Percentiles rank a stretch among this genome's conserved stretches.
These are phyloP conservation scores for Drosophila subobscura DNA, from an alignment of 1,140 invertebrate species.

Conservation along the genomic window DNA sequence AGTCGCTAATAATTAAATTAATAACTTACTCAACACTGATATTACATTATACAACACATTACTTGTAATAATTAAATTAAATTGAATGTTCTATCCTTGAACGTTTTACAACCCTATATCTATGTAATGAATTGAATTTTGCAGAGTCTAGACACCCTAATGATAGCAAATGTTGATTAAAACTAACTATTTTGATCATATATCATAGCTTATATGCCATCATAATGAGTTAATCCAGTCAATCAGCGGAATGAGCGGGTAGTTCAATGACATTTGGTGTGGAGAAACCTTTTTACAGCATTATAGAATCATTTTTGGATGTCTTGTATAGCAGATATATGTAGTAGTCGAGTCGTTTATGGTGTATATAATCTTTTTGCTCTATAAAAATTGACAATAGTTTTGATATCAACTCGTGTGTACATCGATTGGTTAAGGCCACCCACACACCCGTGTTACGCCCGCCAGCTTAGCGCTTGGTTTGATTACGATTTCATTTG, in stretches of 20 bases:
- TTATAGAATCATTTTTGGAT: constrained; percentile 14
- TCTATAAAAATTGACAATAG: constrained; percentile 67
- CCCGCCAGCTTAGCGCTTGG: constrained; percentile 37
- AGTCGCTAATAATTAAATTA: too few relatives aligned
- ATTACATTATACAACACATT: too few relatives aligned
- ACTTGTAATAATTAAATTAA: too few relatives aligned
- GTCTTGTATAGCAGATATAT: constrained; percentile 22
- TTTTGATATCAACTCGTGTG: constrained; percentile 68
- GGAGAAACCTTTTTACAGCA: constrained; percentile 27
- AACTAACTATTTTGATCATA: too few relatives aligned
- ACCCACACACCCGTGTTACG: constrained; percentile 28
- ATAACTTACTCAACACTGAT: too few relatives aligned
- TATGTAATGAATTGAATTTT: not conserved
- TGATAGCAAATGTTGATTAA: too few relatives aligned
- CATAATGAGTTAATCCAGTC: too few relatives aligned
- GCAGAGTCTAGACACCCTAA: not conserved
- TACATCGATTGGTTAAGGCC: constrained; percentile 38
- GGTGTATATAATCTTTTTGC: constrained; percentile 25
- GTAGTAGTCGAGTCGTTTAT: constrained; percentile 1
- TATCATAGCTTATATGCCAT: too few relatives aligned
- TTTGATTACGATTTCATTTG: constrained; percentile 31
- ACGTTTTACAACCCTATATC: too few relatives aligned
- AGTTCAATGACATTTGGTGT: too few relatives aligned
- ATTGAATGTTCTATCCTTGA: too few relatives aligned
- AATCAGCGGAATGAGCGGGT: too few relatives aligned